Conservation (phyloP, 2,888 invertebrate species). For the Amblyjoppa proteus region DNA sequence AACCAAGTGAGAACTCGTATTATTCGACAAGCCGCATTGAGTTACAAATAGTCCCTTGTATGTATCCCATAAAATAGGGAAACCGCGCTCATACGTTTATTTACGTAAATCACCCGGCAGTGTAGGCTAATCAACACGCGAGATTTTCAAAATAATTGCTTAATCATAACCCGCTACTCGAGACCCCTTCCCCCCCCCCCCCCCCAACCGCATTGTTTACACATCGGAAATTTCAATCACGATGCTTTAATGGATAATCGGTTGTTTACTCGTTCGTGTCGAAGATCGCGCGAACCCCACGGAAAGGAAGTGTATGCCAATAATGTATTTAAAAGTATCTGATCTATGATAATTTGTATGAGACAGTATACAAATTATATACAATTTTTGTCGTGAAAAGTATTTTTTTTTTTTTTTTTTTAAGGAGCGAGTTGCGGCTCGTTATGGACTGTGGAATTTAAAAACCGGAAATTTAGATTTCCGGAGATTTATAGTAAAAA, state of each 20-base stretch:
- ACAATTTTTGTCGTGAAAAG: no score
- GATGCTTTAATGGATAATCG: neutral
- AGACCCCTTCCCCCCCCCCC: neutral
- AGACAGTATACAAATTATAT: no score
- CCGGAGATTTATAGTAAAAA: no score
- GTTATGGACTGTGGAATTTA: no score
- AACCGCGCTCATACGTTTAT: constrained; percentile 21
- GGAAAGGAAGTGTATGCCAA: no score
- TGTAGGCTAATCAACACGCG: neutral
- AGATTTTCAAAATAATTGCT: constrained; percentile 39
- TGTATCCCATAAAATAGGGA: constrained; percentile 18
- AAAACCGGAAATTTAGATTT: no score
- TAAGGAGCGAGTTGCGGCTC: no score
- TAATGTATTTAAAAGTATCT: no score
- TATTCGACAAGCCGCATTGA: constrained; percentile 36
- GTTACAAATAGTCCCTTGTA: neutral
- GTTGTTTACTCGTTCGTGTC: no score
- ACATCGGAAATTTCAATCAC: constrained; percentile 24
- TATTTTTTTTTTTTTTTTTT: no score
- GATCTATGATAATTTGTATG: no score
- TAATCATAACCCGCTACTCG: constrained; percentile 3
- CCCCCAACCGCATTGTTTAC: neutral
- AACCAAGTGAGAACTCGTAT: constrained; percentile 45
- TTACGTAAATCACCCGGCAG: constrained; percentile 15
- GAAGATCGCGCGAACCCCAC: no score